Percentiles rank a stretch among this genome's conserved stretches.
phyloP scores from a whole-genome alignment of 2,113 vertebrate genomes.

The Elephas maximus region DNA sequence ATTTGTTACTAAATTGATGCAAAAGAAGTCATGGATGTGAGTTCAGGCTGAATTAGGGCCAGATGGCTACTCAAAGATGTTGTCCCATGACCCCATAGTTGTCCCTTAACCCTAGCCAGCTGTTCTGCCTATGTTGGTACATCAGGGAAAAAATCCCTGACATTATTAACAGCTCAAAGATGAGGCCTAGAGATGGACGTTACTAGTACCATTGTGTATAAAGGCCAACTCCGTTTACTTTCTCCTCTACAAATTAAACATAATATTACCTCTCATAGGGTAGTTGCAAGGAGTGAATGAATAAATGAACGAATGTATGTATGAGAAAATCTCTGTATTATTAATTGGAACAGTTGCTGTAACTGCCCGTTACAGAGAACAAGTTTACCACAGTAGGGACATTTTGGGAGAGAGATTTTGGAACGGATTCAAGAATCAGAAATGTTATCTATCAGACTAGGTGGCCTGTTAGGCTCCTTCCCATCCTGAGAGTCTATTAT shows the following conservation, averaged over 20 bases:
- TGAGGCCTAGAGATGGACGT: neutral
- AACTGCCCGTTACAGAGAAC: neutral
- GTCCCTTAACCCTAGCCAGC: slow-evolving; percentile 2
- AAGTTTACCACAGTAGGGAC: neutral
- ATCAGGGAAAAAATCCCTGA: neutral
- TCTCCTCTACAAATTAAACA: neutral
- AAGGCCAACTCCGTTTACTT: neutral
- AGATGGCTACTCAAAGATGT: slow-evolving; percentile 11
- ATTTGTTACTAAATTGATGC: slow-evolving; percentile 1
- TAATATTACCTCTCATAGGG: neutral
- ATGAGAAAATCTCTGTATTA: neutral
- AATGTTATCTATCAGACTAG: neutral
- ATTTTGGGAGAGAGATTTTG: neutral
- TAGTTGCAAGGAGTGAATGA: neutral
- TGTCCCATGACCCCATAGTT: slow-evolving; percentile 57
- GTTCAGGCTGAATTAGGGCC: slow-evolving; percentile 43
- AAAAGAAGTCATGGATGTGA: neutral
- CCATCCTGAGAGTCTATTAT: neutral
- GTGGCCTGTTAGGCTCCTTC: neutral
- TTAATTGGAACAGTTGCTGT: neutral
- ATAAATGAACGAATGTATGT: neutral
- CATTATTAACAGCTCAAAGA: neutral
- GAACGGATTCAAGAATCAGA: neutral
- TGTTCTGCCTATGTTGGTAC: neutral
- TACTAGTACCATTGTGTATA: neutral